Base-by-base conservation (phyloP, 37 sponge, comb jelly and placozoan species). In the Oscarella lobularis region DNA sequence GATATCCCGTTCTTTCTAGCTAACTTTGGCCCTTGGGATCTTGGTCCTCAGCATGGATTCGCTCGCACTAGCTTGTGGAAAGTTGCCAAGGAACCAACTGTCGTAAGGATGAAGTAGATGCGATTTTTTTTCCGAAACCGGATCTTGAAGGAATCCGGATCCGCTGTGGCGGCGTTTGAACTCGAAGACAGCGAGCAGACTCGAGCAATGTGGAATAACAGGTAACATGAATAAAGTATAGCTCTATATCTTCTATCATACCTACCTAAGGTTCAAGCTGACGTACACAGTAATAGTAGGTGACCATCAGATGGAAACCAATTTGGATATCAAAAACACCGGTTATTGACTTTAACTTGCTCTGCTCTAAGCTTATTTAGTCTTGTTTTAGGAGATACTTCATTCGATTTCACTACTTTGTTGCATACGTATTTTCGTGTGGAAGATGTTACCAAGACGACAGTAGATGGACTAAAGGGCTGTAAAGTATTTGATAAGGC, bases 31-130 rank as follows among this genome's bases (percentile, higher is more conserved):
- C 76, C 86, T 0, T 94, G 95, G 95, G 88, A 90, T 4, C 70
- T 85, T 37, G 95, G 95, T 9, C 95, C 95, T 29, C 91, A 94
- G 73, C 95, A 94, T 77, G 95, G 95, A 33, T 94, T 94, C 83
- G 91, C 88, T 37, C 76, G 95, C 35, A 94, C 76, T 30, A 77
- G 84, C 5, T 77, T 67, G 40, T 94, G 91, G 91, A 36, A 33
- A 5, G 31, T 74, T 6, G 75, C 9, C 20, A 37, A 74, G n/a
- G 20, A 9, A 27, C 60, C 60, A 48, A 20, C 20, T 9, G 14
- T 27, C 14, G 60, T 48, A 9, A 27, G 60, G 14, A 39, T 38
- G 78, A 5, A 5, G 5, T 6, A n/a, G n/a, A 73, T 5, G 75
- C 35, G 31, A 35, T 39, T 67, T 74, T 38, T 78, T 0, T 78